Evolutionary conservation across 2,113 vertebrate genomes (phyloP).

Genomic region (Epinephelus moara): DNA sequence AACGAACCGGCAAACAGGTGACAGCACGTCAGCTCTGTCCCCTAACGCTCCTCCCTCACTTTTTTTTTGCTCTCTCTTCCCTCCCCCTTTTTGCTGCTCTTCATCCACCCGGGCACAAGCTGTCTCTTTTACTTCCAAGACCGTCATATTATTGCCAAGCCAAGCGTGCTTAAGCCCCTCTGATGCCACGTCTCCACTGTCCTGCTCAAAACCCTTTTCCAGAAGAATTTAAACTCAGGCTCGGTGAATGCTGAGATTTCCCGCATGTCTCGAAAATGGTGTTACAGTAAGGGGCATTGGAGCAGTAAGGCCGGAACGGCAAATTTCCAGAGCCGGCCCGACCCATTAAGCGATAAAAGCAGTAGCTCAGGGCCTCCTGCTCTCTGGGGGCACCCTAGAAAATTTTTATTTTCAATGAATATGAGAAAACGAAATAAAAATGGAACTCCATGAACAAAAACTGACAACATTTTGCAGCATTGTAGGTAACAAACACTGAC

Average conservation of each 20-base stretch:
- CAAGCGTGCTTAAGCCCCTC: slow-evolving; percentile 64
- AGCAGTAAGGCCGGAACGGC: neutral
- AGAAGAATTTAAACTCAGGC: slow-evolving; percentile 6
- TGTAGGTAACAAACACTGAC: no score
- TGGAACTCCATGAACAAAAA: no score
- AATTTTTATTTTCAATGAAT: no score
- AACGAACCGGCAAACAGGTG: slow-evolving; percentile 81
- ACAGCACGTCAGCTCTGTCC: slow-evolving; percentile 64
- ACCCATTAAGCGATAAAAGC: no score
- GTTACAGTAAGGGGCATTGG: neutral
- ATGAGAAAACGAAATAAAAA: no score
- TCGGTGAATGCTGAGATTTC: neutral
- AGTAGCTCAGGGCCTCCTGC: no score
- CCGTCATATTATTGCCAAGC: slow-evolving; percentile 66
- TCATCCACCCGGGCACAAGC: slow-evolving; percentile 52
- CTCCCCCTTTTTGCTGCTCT: slow-evolving; percentile 16
- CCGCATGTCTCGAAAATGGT: neutral
- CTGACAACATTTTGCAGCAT: no score
- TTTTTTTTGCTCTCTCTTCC: no score
- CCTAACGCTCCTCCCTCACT: slow-evolving; percentile 50
- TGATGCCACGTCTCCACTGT: slow-evolving; percentile 40
- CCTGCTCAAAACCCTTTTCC: slow-evolving; percentile 18
- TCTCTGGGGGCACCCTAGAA: no score
- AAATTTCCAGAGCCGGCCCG: no score
- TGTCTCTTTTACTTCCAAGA: slow-evolving; percentile 57